A percentile compares a stretch with the other conserved stretches of the same genome.
These are phyloP conservation scores for Chlorops oryzae DNA, from an alignment of 1,140 invertebrate species.

Conservation along the genomic window DNA sequence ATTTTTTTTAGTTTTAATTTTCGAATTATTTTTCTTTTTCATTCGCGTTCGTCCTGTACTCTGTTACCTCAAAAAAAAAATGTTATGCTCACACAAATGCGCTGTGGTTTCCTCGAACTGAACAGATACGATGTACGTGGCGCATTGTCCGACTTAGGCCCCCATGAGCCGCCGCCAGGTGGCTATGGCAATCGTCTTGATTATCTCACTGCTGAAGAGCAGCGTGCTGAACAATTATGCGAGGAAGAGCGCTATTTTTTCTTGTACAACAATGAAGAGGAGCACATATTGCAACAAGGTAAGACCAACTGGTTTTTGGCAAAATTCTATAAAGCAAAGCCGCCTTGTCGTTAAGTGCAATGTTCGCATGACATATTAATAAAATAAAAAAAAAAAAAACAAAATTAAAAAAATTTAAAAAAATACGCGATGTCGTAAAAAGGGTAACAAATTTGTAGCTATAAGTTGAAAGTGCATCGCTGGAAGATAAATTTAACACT, in stretches of 20 bases:
- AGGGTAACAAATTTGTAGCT: no score
- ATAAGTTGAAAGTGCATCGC: no score
- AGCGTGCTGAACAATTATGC: constrained; percentile 76
- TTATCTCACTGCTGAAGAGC: constrained; percentile 70
- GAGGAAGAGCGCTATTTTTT: constrained; percentile 88
- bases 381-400: no score
- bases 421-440: no score
- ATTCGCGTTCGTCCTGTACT: constrained; percentile 7
- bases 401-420: no score
- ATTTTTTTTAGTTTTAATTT: not conserved
- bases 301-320: no score
- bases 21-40: constrained; percentile 13
- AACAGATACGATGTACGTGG: constrained; percentile 92
- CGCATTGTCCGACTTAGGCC: constrained; percentile 70
- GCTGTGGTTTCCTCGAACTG: not conserved
- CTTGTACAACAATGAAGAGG: constrained; percentile 77
- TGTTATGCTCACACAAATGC: not conserved
- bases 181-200: constrained; percentile 62
- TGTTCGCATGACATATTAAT: no score
- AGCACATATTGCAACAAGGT: constrained; percentile 80
- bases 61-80: not conserved
- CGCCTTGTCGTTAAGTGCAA: no score
- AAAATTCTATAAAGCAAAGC: no score
- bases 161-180: constrained; percentile 65
- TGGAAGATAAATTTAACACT: no score